These are phyloP conservation scores for Hippocampus kuda DNA, from an alignment of 2,797 vertebrate species.

Conservation along the genomic window DNA sequence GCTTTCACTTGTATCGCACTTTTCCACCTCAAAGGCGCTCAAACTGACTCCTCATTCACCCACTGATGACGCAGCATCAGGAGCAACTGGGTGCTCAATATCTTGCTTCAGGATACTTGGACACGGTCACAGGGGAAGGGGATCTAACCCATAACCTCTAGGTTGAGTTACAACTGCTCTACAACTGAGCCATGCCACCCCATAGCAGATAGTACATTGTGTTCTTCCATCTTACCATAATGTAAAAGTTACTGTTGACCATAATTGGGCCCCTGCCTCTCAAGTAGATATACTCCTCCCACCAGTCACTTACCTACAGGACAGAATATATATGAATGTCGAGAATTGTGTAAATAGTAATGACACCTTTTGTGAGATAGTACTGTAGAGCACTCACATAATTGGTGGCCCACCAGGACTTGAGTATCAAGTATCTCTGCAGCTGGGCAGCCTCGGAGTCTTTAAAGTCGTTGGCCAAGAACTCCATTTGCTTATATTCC, in stretches of 20 bases:
- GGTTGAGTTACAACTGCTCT: too few relatives aligned
- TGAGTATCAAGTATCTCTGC: conserved; percentile 84
- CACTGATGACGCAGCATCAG: too few relatives aligned
- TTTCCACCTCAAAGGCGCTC: too few relatives aligned
- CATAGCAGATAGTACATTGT: too few relatives aligned
- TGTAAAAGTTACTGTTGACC: conserved; percentile 97
- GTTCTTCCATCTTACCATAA: conserved; percentile 66
- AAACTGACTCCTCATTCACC: too few relatives aligned
- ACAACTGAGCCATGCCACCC: too few relatives aligned
- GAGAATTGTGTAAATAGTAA: neutral
- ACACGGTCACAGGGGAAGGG: too few relatives aligned
- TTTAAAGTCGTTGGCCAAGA: conserved; percentile 78
- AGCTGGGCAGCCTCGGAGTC: conserved; percentile 68
- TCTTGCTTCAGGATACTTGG: too few relatives aligned
- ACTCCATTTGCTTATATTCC: conserved; percentile 71
- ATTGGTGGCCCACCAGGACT: conserved; percentile 90
- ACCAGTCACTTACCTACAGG: conserved; percentile 91
- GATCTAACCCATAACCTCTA: too few relatives aligned
- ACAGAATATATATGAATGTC: neutral
- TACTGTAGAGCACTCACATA: conserved; percentile 71
- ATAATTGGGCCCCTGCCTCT: conserved; percentile 79
- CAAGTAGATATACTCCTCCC: conserved; percentile 92
- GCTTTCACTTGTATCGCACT: too few relatives aligned
- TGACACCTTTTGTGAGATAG: neutral
- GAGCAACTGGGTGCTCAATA: too few relatives aligned